Percentiles rank a stretch among this genome's conserved stretches.
These are phyloP conservation scores for Schlechtendalia chinensis DNA, from an alignment of 1,140 invertebrate species.

Conservation along the genomic window DNA sequence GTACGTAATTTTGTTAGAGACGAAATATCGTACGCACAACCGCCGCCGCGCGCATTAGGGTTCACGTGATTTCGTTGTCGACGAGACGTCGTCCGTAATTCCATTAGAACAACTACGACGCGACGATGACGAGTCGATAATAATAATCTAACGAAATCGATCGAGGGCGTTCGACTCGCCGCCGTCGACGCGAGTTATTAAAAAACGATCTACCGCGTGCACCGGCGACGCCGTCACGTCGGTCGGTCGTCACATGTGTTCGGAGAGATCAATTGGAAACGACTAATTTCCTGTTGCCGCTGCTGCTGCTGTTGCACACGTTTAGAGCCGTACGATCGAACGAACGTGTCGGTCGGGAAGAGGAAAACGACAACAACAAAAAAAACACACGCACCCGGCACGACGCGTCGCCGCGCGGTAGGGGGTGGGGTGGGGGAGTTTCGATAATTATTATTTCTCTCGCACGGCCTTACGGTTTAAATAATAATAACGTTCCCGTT, in stretches of 20 bases:
- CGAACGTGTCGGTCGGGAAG: background rate
- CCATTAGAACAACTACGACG: background rate
- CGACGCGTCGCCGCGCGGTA: background rate
- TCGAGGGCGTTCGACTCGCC: background rate
- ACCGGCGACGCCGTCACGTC: too few relatives aligned
- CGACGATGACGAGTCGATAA: constrained; percentile 13
- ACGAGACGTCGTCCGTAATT: background rate
- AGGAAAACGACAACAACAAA: background rate
- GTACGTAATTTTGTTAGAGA: background rate
- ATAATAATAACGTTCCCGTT: background rate
- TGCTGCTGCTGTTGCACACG: background rate
- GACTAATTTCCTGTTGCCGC: background rate
- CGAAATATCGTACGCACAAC: background rate
- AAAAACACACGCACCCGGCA: background rate
- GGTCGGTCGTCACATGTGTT: background rate
- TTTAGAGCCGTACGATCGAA: background rate
- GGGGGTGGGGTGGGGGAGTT: too few relatives aligned
- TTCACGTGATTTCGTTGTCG: background rate
- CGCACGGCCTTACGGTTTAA: background rate
- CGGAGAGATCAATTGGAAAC: background rate
- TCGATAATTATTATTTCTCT: constrained; percentile 6
- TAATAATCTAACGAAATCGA: background rate
- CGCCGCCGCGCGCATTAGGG: background rate
- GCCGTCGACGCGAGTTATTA: background rate
- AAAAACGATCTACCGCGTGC: background rate